These are phyloP conservation scores for Halyomorpha halys DNA, from an alignment of 1,140 invertebrate genomes.

Conservation along the genomic window DNA sequence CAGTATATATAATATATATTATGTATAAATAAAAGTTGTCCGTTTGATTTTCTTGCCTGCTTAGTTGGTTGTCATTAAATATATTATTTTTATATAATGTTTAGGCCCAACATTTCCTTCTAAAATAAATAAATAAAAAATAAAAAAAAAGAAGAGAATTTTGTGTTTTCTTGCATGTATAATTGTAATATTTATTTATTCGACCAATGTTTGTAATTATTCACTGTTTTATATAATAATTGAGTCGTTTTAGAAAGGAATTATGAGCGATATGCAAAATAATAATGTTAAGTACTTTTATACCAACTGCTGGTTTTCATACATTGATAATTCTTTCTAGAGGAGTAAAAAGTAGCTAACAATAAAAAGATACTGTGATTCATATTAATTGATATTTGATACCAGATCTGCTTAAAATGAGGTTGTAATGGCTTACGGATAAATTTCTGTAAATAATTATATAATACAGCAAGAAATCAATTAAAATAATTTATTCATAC, in stretches of 20 bases:
- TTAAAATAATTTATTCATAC: not conserved
- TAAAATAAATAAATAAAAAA: not conserved
- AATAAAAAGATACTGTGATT: constrained; percentile 11
- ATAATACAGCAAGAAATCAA: not conserved
- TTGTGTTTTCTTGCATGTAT: constrained; percentile 2
- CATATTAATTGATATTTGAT: not conserved
- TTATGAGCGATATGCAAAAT: constrained; percentile 1
- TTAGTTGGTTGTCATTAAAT: constrained; percentile 16
- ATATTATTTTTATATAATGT: constrained; percentile 12
- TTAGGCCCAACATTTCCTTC: constrained; percentile 2
- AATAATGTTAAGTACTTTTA: constrained; percentile 2
- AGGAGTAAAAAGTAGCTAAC: constrained; percentile 5
- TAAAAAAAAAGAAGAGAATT: not conserved
- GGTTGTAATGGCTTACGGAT: constrained; percentile 7
- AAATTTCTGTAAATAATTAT: not conserved
- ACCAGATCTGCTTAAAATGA: constrained; percentile 3
- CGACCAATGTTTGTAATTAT: constrained; percentile 10
- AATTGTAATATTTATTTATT: constrained; percentile 10
- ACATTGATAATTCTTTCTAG: constrained; percentile 7
- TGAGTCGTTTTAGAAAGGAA: not conserved
- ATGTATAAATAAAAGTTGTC: constrained; percentile 6
- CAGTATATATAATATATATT: constrained; percentile 12
- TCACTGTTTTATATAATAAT: constrained; percentile 2
- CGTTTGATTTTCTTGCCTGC: constrained; percentile 16
- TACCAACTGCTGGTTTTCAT: constrained; percentile 4